Base-by-base conservation (phyloP, 2,888 invertebrate species). In the Hybos culiciformis region DNA sequence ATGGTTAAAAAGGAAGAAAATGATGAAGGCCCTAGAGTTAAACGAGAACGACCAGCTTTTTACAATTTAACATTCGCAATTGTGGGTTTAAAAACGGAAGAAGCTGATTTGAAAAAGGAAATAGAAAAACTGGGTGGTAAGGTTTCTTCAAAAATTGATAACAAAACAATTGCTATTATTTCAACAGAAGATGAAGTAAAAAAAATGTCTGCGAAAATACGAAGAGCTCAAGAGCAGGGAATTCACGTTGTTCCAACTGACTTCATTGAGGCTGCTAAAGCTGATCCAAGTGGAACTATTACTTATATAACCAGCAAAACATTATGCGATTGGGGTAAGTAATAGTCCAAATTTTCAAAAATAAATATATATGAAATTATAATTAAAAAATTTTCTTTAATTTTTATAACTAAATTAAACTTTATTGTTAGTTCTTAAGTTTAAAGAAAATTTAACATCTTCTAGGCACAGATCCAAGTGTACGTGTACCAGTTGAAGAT, bases 301-400 rank as follows among this genome's bases (percentile, higher is more conserved):
- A 72, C 75, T 46, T 68, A 80, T 5, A 76, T 90, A 40, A 73
- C 73, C 46, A 75, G 79, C 51, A 78, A 82, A 59, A 80, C 77
- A 48, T 78, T 92, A 50, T 82, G 83, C 21, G 70, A 76, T 41
- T 92, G 92, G 92, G 90, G 90, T 12, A n/a, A n/a, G n/a, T n/a
- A n/a, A n/a, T n/a, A n/a, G n/a, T n/a, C n/a, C n/a, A n/a, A n/a
- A n/a, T n/a, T n/a, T n/a, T n/a, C n/a, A n/a, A n/a, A n/a, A n/a
- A n/a, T n/a, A n/a, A n/a, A n/a, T n/a, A n/a, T n/a, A n/a, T n/a
- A n/a, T n/a, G n/a, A n/a, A n/a, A n/a, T n/a, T n/a, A n/a, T n/a
- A n/a, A n/a, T n/a, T n/a, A n/a, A n/a, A n/a, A n/a, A n/a, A n/a
- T n/a, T n/a, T n/a, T n/a, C n/a, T n/a, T n/a, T n/a, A n/a, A n/a